Conservation (phyloP, 2,113 vertebrate genomes). For the Phocoena phocoena region DNA sequence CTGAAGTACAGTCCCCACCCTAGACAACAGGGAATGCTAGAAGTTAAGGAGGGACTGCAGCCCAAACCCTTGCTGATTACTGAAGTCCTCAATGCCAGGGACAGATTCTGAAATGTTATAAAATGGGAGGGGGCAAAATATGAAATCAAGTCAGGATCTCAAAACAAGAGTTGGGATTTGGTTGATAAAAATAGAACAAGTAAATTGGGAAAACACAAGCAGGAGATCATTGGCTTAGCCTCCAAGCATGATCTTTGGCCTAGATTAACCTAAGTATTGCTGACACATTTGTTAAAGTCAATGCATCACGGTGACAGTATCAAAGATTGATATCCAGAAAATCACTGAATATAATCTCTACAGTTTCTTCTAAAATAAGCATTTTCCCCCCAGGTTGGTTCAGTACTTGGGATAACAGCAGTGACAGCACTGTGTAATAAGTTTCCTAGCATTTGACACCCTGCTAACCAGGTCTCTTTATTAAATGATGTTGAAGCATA, state of each 20-base stretch:
- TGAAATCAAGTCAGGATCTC: neutral
- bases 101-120: neutral
- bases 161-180: neutral
- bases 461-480: neutral
- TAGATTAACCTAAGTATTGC: neutral
- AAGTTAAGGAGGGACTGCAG: neutral
- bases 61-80: neutral
- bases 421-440: neutral
- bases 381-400: neutral
- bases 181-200: neutral
- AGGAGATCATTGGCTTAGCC: neutral
- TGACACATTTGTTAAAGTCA: neutral
- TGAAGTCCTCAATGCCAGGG: neutral
- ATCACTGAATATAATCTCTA: neutral
- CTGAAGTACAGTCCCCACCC: neutral
- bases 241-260: neutral
- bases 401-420: neutral
- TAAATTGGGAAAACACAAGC: neutral
- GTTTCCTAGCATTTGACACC: neutral
- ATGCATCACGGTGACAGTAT: neutral
- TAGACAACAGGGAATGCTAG: neutral
- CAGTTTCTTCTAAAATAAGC: neutral
- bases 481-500: neutral
- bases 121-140: neutral
- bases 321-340: neutral